Base-by-base conservation (phyloP, 2,113 vertebrate genomes). In the Pagrus major region DNA sequence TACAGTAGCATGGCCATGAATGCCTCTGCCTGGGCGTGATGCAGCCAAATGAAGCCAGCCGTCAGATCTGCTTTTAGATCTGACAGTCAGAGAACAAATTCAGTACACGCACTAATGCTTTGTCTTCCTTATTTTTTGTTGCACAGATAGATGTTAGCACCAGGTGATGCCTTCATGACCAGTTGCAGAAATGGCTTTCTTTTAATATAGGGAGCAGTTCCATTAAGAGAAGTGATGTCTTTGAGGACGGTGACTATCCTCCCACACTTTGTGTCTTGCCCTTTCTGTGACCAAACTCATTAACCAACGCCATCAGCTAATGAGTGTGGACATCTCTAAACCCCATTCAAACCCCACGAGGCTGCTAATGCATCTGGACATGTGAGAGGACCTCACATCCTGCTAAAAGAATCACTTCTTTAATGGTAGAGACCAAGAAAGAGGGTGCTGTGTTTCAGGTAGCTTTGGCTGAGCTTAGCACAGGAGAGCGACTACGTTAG, bases 121-220 rank as follows among this genome's bases (percentile, higher is more conserved):
- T 31, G 52, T 7, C 8, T 54, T 20, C 0, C 37, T 42, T 10
- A 3, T 31, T 25, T 1, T 39, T 39, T 39, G 65, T 44, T 18
- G 6, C 58, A 77, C 52, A 77, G n/a, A 77, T 54, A 73, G 77
- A 88, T 31, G 49, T 59, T 20, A 88, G 80, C 82, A 77, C 89
- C 89, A 93, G 90, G 87, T 84, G 87, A 90, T 83, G 91, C 89
- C 89, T 94, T 94, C 93, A 94, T 94, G 92, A 89, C 91, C 95
- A 93, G 84, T 72, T 69, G 81, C 84, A 86, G 82, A 89, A 73
- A 86, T 88, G 76, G 54, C 80, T 91, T 54, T 63, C 25, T 83
- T 71, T 60, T 44, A 76, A 77, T 65, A 88, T 33, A 60, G 63
- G 88, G 84, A 91, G 89, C 87, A 41, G 77, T 79, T 87, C 87